Evolutionary conservation across 2,888 invertebrate genomes (phyloP), one percentile per base, ranked within the genome.

Genomic region (Watsonalla cultraria): DNA sequence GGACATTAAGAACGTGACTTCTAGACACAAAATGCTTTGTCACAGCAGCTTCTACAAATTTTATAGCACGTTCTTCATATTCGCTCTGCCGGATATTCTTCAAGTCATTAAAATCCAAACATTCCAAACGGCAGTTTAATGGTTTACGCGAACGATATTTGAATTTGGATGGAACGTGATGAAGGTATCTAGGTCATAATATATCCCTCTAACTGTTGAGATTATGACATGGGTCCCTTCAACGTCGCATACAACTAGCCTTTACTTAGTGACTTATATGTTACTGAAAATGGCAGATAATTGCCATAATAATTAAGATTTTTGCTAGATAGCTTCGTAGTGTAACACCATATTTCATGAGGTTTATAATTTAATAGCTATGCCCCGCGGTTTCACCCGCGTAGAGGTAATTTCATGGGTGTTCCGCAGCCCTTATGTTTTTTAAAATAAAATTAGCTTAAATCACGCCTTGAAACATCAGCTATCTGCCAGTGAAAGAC

Each of bases 21-120:
- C 8, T 37, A 74, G 70, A 68, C 72, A 74, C 62, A 69, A 70
- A 76, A 77, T 78, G 77, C 80, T 82, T 76, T 79, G 77, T 75
- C 76, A 66, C 72, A 81, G 86, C 86, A 86, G 86, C 84, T 80
- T 78, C 83, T 78, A 75, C 77, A 84, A 83, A 86, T 86, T 86
- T 84, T 83, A 84, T 86, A 85, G 86, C 83, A 85, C 80, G 65
- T 62, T 70, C 71, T 70, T 79, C 74, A 76, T 80, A 72, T 74
- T 71, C 74, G 77, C 62, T 66, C 62, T 59, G 67, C 74, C 77
- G 74, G 76, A 79, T 42, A 42, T 42, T 78, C 78, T 76, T 72
- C 72, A 58, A 62, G 52, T 46, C 47, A 51, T 39, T 57, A 56
- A 66, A 78, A 74, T 74, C 73, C 74, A 79, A 78, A 66, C 64